A percentile compares a stretch with the other conserved stretches of the same genome.
These are phyloP conservation scores for Proterorhinus semilunaris DNA, from an alignment of 2,113 vertebrate species.

Conservation along the genomic window DNA sequence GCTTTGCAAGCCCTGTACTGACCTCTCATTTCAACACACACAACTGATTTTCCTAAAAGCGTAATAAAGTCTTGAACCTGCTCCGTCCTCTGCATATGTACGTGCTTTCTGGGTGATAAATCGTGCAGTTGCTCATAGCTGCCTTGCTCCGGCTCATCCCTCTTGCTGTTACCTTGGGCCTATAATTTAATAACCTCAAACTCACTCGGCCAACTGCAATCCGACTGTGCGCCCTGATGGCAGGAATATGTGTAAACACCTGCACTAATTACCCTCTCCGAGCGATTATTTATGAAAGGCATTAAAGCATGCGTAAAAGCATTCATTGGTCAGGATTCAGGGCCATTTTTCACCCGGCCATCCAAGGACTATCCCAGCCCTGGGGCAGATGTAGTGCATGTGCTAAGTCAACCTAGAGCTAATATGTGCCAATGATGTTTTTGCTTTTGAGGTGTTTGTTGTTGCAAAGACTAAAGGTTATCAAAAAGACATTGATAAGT, in stretches of 20 bases:
- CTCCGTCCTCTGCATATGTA: slow-evolving; percentile 34
- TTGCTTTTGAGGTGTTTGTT: slow-evolving; percentile 55
- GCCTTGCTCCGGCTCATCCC: slow-evolving; percentile 66
- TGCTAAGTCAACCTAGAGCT: slow-evolving; percentile 32
- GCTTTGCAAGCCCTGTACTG: slow-evolving; percentile 20
- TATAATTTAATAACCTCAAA: slow-evolving; percentile 71
- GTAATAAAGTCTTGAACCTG: slow-evolving; percentile 31
- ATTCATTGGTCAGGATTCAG: slow-evolving; percentile 66
- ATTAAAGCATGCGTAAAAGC: slow-evolving; percentile 67
- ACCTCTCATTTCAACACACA: slow-evolving; percentile 25
- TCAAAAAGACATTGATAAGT: slow-evolving; percentile 42
- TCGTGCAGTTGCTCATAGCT: slow-evolving; percentile 60
- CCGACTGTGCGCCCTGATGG: slow-evolving; percentile 72
- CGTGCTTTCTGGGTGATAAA: slow-evolving; percentile 54
- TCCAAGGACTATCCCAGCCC: slow-evolving; percentile 47
- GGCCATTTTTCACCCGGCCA: slow-evolving; percentile 62
- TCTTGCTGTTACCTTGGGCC: slow-evolving; percentile 69
- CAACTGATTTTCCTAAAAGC: slow-evolving; percentile 42
- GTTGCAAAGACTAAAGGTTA: slow-evolving; percentile 50
- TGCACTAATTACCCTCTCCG: slow-evolving; percentile 73
- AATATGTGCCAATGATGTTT: slow-evolving; percentile 54
- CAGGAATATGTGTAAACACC: slow-evolving; percentile 75
- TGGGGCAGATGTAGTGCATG: slow-evolving; percentile 28
- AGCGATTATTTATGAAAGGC: slow-evolving; percentile 73
- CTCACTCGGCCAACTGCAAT: slow-evolving; percentile 68